phyloP scores from a whole-genome alignment of 1,140 invertebrate species.

The Drosophila novamexicana region DNA sequence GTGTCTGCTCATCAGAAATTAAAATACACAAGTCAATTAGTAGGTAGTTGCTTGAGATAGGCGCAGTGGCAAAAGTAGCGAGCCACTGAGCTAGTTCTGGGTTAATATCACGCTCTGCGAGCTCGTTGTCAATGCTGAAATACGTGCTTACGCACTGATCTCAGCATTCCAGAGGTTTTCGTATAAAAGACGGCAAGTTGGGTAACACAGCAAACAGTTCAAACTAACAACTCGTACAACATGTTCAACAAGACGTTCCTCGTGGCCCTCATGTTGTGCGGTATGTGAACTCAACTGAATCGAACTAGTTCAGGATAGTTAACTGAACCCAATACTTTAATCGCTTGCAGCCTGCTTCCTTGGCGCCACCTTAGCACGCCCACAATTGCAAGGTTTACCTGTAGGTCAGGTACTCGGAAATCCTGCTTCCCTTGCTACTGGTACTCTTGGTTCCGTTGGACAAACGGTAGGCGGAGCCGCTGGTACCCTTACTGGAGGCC shows the following conservation, averaged over 20 bases:
- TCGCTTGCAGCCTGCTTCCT: constrained; percentile 21
- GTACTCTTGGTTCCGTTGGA: background rate
- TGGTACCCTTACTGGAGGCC: background rate
- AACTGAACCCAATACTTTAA: background rate
- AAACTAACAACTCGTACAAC: constrained; percentile 21
- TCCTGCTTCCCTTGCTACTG: background rate
- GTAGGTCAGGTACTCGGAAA: too few species aligned
- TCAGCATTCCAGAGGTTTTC: background rate
- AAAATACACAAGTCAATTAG: background rate
- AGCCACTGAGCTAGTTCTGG: background rate
- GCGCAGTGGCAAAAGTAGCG: background rate
- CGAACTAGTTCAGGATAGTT: background rate
- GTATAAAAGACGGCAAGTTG: constrained; percentile 24
- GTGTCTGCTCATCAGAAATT: background rate
- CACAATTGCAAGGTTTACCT: background rate
- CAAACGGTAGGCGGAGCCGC: background rate
- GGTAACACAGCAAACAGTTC: constrained; percentile 38
- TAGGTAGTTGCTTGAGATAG: background rate
- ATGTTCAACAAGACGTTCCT: constrained; percentile 65
- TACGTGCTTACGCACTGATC: constrained; percentile 10
- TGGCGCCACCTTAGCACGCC: constrained; percentile 14
- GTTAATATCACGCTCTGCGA: constrained; percentile 3
- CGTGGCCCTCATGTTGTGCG: constrained; percentile 56
- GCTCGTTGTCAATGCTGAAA: background rate
- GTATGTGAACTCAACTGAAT: constrained; percentile 32